Evolutionary conservation across 2,797 vertebrate species (phyloP).

Genomic region (Triplophysa bombifrons): DNA sequence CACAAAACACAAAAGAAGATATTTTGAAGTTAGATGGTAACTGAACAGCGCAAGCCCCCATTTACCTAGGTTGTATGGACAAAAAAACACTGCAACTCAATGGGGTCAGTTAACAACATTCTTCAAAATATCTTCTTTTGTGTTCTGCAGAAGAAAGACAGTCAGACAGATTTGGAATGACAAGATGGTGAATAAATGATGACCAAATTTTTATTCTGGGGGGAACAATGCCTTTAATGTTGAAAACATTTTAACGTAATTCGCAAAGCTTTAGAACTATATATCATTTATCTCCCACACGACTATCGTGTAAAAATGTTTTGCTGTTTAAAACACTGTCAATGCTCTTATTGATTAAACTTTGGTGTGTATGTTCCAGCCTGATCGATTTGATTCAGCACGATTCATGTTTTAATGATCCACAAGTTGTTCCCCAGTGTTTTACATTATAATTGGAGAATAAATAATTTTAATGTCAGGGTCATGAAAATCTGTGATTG

Average conservation of each 20-base stretch:
- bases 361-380: neutral
- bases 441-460: conserved; percentile 10
- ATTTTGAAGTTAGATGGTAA: too few species aligned
- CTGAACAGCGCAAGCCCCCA: too few species aligned
- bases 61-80: too few species aligned
- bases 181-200: too few species aligned
- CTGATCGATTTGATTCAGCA: neutral
- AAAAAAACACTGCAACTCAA: too few species aligned
- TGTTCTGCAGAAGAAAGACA: too few species aligned
- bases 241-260: neutral
- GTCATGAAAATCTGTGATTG: conserved; percentile 10
- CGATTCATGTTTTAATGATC: conserved; percentile 16
- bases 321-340: neutral
- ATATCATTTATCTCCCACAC: neutral
- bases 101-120: too few species aligned
- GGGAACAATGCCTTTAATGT: neutral
- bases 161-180: too few species aligned
- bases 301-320: neutral
- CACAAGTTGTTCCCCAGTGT: neutral
- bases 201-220: too few species aligned
- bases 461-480: conserved; percentile 31
- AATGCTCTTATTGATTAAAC: neutral
- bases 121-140: too few species aligned
- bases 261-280: neutral
- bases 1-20: too few species aligned